These are phyloP conservation scores for Drosophila parthenogenetica DNA, from an alignment of 2,888 invertebrate species.

Conservation along the genomic window DNA sequence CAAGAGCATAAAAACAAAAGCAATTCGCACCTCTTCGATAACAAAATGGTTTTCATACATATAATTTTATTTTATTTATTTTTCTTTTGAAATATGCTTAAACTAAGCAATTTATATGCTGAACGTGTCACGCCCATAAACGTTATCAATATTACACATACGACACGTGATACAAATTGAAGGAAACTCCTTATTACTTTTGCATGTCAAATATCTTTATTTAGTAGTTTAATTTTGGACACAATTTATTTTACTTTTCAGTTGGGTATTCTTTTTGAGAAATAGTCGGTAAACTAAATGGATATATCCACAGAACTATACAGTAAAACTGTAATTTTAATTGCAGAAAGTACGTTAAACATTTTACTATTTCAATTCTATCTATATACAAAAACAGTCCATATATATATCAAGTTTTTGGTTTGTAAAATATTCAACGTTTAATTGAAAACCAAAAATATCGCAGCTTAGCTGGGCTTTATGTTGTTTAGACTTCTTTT, in stretches of 20 bases:
- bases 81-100: constrained; percentile 46
- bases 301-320: background rate
- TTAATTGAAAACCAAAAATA: constrained; percentile 28
- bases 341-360: too few relatives aligned
- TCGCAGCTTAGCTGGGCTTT: constrained; percentile 18
- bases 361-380: too few relatives aligned
- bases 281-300: too few relatives aligned
- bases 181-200: constrained; percentile 2
- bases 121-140: constrained; percentile 53
- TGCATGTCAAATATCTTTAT: background rate
- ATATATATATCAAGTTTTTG: constrained; percentile 21
- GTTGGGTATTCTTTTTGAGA: background rate
- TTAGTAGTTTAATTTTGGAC: constrained; percentile 5
- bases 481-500: constrained; percentile 6
- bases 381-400: background rate
- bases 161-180: constrained; percentile 54
- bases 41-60: constrained; percentile 18
- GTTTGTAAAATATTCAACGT: constrained; percentile 36
- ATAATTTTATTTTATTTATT: background rate
- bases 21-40: constrained; percentile 71
- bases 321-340: background rate
- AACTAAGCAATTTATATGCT: constrained; percentile 84
- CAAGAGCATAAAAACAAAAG: constrained; percentile 75
- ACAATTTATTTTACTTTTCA: background rate
- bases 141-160: constrained; percentile 55